Base-by-base conservation (phyloP, 2,113 vertebrate genomes). In the Coryphaenoides rupestris region DNA sequence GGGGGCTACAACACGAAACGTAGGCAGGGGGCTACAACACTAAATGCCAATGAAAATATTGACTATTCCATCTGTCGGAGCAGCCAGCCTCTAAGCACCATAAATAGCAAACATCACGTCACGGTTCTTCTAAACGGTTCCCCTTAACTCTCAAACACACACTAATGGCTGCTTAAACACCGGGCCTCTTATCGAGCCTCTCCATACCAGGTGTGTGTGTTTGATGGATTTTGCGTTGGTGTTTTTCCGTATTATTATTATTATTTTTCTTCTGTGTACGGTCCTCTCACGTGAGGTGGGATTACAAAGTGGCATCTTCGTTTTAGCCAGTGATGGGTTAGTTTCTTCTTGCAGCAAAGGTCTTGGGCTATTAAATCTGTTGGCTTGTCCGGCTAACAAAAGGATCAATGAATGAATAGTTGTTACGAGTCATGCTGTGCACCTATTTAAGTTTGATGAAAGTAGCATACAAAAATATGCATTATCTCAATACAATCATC, bases 41-140 rank as follows among this genome's bases (percentile, higher is more conserved):
- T 47, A 21, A 76, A 63, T 67, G 77, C 82, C 68, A 92, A 80
- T 74, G 55, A 85, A 89, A 92, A 89, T 91, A 92, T 92, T 92
- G 89, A 92, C 90, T 83, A 79, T 89, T 67, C 66, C 75, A 71
- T 57, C 72, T 85, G 84, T 89, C 87, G 81, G 80, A 82, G 86
- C 71, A 86, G 85, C 73, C 79, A 79, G 85, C 82, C 72, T 86
- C 88, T 86, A 84, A 91, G 89, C 79, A 80, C 83, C 74, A 84
- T 70, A 58, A 63, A 40, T 75, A 88, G 81, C 87, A 91, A 90
- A 91, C 79, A 88, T 81, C 76, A 81, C 80, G 70, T 78, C 57
- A 0, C 9, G 24, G 73, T 70, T 78, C 80, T 78, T 72, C 65
- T n/a, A 66, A 76, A 70, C 59, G 72, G 24, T 77, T 79, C 65